phyloP scores from a whole-genome alignment of 2,888 invertebrate species.

The Himalopsyche anomala region DNA sequence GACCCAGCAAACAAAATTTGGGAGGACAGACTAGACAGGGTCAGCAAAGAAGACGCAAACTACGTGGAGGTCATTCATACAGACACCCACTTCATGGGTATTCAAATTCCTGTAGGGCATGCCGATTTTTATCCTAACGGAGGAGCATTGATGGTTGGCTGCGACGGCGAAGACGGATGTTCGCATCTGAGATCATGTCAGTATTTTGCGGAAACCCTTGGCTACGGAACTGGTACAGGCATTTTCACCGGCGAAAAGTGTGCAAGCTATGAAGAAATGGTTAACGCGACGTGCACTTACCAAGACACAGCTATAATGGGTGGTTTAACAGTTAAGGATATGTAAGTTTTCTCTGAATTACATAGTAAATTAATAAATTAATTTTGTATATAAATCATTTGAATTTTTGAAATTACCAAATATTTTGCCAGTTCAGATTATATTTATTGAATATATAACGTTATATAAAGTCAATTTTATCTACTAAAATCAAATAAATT shows the following conservation, averaged over 20 bases:
- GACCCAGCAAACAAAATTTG: conserved; percentile 13
- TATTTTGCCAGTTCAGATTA: too few relatives aligned
- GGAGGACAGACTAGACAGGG: not conserved
- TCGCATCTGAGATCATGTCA: not conserved
- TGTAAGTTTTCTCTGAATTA: not conserved
- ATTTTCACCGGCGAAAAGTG: not conserved
- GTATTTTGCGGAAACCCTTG: conserved; percentile 9
- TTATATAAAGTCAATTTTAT: too few relatives aligned
- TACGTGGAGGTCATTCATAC: conserved; percentile 41
- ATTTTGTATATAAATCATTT: too few relatives aligned
- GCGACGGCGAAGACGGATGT: not conserved
- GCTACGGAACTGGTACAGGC: not conserved
- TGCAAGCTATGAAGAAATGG: conserved; percentile 27
- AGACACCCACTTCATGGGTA: not conserved
- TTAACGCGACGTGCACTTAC: not conserved
- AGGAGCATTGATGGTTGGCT: conserved; percentile 10
- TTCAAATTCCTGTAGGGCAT: not conserved
- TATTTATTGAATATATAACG: too few relatives aligned
- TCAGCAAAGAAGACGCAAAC: not conserved
- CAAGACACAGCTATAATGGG: not conserved
- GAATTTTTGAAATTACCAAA: too few relatives aligned
- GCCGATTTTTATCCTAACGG: conserved; percentile 32
- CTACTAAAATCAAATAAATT: too few relatives aligned
- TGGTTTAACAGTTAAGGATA: not conserved
- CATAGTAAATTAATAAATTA: too few relatives aligned